A percentile compares a stretch with the other conserved stretches of the same genome.
Conservation (phyloP, 2,888 invertebrate species). For the Steinernema hermaphroditum region DNA sequence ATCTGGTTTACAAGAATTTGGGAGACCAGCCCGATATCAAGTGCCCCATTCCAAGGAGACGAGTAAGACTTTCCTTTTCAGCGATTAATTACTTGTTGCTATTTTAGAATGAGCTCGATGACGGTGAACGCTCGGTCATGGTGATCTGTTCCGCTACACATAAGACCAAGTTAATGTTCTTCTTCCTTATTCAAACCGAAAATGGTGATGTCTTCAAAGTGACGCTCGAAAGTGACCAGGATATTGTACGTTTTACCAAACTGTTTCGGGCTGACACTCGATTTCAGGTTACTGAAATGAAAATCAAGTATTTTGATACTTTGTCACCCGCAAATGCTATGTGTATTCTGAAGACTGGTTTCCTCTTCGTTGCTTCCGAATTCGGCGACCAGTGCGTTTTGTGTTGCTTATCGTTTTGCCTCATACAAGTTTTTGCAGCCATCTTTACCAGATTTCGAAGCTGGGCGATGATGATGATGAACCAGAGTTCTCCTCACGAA, state of each 20-base stretch:
- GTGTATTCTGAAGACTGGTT: slow-evolving; percentile 97
- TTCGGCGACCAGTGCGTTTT: slow-evolving; percentile 97
- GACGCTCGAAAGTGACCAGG: slow-evolving; percentile 91
- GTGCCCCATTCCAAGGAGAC: slow-evolving; percentile 86
- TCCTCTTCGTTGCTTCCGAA: slow-evolving; percentile 95
- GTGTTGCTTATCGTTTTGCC: too few species aligned
- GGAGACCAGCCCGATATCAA: slow-evolving; percentile 97
- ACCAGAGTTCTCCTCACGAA: slow-evolving; percentile 92
- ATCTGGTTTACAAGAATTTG: slow-evolving; percentile 95
- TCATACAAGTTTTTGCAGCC: slow-evolving; percentile 78
- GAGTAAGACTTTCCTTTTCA: slow-evolving; percentile 70
- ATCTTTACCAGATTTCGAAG: slow-evolving; percentile 97
- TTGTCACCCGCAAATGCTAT: slow-evolving; percentile 93
- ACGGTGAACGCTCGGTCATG: slow-evolving; percentile 98
- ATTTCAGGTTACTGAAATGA: slow-evolving; percentile 82
- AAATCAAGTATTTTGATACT: slow-evolving; percentile 97
- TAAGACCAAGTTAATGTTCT: slow-evolving; percentile 99
- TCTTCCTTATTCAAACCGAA: slow-evolving; percentile 97
- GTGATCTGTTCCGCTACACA: slow-evolving; percentile 98
- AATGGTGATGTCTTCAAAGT: slow-evolving; percentile 96
- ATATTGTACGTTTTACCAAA: slow-evolving; percentile 93
- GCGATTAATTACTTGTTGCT: slow-evolving; percentile 40
- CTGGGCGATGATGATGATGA: slow-evolving; percentile 98
- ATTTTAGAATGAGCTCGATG: slow-evolving; percentile 87
- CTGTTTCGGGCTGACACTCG: slow-evolving; percentile 79